A percentile compares a stretch with the other conserved stretches of the same genome.
Evolutionary conservation across 92 coral and sea anemone genomes (phyloP).

Genomic region (Phymanthus crucifer): DNA sequence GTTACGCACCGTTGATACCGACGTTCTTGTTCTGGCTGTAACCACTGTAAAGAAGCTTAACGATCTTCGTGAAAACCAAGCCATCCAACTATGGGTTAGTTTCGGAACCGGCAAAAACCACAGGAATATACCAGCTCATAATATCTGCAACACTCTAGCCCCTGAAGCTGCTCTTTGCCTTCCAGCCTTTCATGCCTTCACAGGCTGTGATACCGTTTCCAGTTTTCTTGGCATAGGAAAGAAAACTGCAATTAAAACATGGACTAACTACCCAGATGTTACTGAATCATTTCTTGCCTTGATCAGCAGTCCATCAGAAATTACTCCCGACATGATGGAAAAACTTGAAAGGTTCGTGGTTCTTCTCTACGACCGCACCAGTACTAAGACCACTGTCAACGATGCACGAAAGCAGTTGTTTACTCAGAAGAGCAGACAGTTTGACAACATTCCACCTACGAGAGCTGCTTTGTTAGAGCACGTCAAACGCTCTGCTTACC

Average conservation of each 20-base stretch:
- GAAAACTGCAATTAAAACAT: slow-evolving; percentile 1
- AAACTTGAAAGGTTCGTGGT: slow-evolving; percentile 31
- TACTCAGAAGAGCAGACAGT: slow-evolving; percentile 26
- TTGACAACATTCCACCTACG: slow-evolving; percentile 44
- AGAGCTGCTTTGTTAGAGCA: slow-evolving; percentile 51
- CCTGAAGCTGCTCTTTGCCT: slow-evolving; percentile 27
- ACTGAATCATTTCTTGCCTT: slow-evolving; percentile 22
- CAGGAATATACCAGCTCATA: slow-evolving; percentile 35
- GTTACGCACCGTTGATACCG: slow-evolving; percentile 47
- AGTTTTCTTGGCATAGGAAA: slow-evolving; percentile 9
- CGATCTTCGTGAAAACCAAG: slow-evolving; percentile 6
- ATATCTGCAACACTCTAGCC: neutral
- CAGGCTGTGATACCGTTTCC: slow-evolving; percentile 44
- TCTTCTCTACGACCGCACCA: slow-evolving; percentile 38
- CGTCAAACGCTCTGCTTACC: slow-evolving; percentile 37
- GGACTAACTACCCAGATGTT: slow-evolving; percentile 33
- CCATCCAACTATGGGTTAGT: slow-evolving; percentile 31
- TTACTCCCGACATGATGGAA: slow-evolving; percentile 27
- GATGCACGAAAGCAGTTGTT: slow-evolving; percentile 45
- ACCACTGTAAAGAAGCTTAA: neutral
- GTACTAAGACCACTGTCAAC: slow-evolving; percentile 10
- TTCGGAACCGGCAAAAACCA: slow-evolving; percentile 44
- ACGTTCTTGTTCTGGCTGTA: slow-evolving; percentile 40
- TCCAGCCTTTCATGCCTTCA: slow-evolving; percentile 48
- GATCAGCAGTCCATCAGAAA: slow-evolving; percentile 21